A percentile compares a stretch with the other conserved stretches of the same genome.
phyloP scores from a whole-genome alignment of 2,797 vertebrate genomes.

The Emys orbicularis region DNA sequence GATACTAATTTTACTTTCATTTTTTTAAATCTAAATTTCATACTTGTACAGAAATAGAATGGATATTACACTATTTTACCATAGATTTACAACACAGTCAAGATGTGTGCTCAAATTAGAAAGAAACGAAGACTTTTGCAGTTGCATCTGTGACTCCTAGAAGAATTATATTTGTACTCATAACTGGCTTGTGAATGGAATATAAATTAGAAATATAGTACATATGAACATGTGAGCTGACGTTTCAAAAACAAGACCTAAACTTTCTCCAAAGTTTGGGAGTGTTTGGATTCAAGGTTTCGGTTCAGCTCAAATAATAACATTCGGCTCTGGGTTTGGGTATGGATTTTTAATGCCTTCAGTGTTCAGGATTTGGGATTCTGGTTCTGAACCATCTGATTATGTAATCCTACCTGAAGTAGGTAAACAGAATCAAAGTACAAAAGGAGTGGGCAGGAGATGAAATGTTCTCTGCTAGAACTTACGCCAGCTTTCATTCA shows the following conservation, averaged over 20 bases:
- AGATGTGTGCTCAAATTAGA: slow-evolving; percentile 6
- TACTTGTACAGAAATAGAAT: not conserved
- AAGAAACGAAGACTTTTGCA: slow-evolving; percentile 46
- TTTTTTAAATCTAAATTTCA: not conserved
- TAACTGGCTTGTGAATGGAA: not conserved
- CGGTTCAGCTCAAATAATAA: not conserved
- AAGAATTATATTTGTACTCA: slow-evolving; percentile 11
- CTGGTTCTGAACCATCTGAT: not conserved
- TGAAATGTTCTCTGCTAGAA: not conserved
- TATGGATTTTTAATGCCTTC: not conserved
- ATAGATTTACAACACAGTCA: slow-evolving; percentile 21
- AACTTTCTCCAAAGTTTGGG: not conserved
- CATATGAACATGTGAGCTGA: not conserved
- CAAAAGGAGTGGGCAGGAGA: accelerated
- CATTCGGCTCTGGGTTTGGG: not conserved
- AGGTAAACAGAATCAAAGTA: not conserved
- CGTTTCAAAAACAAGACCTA: not conserved
- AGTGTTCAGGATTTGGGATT: not conserved
- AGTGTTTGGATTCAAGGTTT: not conserved
- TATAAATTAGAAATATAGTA: not conserved
- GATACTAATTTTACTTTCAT: too few relatives aligned
- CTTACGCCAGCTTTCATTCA: not conserved
- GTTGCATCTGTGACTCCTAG: slow-evolving; percentile 3
- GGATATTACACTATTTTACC: slow-evolving; percentile 39
- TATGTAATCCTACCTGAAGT: not conserved